These are phyloP conservation scores for Nesometra sesokonis DNA, from an alignment of 35 echinoderm and acorn worm species.

Conservation along the genomic window DNA sequence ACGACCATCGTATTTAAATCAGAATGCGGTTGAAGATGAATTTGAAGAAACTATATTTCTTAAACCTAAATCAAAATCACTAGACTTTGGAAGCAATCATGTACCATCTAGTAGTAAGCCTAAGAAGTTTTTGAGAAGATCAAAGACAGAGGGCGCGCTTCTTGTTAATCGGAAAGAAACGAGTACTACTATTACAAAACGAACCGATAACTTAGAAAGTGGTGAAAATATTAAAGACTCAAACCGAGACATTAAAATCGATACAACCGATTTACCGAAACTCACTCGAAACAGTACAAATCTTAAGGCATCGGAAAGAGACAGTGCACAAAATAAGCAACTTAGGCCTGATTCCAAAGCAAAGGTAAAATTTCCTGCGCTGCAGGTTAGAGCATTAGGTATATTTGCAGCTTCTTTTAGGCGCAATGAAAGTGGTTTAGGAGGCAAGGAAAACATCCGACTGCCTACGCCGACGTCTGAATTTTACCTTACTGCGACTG, in stretches of 20 bases:
- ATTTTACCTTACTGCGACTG: neutral
- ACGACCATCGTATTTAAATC: slow-evolving; percentile 38
- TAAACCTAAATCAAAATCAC: neutral
- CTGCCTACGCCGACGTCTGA: neutral
- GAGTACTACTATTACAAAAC: no score
- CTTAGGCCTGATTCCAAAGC: neutral
- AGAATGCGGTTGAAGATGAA: neutral
- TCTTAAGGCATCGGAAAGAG: neutral
- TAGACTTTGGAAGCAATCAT: neutral
- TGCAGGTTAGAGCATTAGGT: slow-evolving; percentile 47
- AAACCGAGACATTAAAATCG: neutral
- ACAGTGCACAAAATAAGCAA: neutral
- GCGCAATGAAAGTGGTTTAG: neutral
- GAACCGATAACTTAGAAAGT: neutral
- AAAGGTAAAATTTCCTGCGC: slow-evolving; percentile 21
- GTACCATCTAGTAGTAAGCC: neutral
- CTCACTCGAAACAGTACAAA: neutral
- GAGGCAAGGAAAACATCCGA: neutral
- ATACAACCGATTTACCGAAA: neutral
- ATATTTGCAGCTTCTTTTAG: slow-evolving; percentile 29
- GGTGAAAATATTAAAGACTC: neutral
- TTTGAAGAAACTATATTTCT: neutral
- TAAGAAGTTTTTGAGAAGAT: no score
- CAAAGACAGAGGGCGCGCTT: neutral
- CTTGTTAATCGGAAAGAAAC: neutral